Base-by-base conservation (phyloP, 2,113 vertebrate species). In the Sylvietta virens region DNA sequence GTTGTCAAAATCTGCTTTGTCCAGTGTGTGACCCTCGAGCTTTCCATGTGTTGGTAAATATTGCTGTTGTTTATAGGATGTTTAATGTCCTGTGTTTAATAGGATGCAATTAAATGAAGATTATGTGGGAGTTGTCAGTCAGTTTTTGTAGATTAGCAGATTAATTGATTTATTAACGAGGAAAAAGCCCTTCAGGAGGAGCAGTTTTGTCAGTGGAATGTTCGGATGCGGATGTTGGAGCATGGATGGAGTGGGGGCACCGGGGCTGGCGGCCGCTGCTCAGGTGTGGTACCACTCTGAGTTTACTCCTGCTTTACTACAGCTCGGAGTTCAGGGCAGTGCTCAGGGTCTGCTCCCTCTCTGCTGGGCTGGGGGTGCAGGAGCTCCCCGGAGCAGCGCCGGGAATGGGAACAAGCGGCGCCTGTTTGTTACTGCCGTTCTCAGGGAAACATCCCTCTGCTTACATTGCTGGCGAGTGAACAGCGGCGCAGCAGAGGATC, bases 381-480 rank as follows among this genome's bases (percentile, higher is more conserved):
- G 1, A 23, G 56, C 14, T 72, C 26, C 21, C 4, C 0, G 3
- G 26, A 8, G 56, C 10, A 4, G 47, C 18, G 33, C 30, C 1
- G 0, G 15, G 23, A 31, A 4, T 0, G 21, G 53, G 23, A 67
- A 6, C 1, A 0, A 22, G 17, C 47, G 3, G 35, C 26, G n/a
- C n/a, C 57, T 73, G 80, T 92, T 90, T 94, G 78, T 92, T 80
- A 65, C 28, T 73, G 72, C 86, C 3, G 71, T 80, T 88, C 83
- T 79, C 71, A 51, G 48, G 89, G 88, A 74, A 81, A 88, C 92
- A 72, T 65, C 82, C 78, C 72, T 33, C 13, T 86, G 86, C 86
- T 88, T 91, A 66, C 83, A 92, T 95, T 95, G 76, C 45, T 35
- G 13, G 4, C 27, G 2, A 79, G 57, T n/a, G 14, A 54, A 28